These are phyloP conservation scores for Homalodisca vitripennis DNA, from an alignment of 1,140 invertebrate genomes.

Conservation along the genomic window DNA sequence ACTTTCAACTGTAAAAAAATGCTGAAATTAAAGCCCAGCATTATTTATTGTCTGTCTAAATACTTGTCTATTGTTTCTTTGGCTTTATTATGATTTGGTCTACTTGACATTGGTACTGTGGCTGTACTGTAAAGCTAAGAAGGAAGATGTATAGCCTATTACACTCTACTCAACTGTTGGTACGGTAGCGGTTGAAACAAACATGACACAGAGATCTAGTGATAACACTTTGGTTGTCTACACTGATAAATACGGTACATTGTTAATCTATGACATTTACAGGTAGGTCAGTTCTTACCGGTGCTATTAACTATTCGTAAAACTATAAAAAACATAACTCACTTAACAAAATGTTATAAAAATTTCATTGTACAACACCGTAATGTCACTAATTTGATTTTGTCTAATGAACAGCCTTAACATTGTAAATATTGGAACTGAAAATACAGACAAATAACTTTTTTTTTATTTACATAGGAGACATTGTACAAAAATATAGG, in stretches of 20 bases:
- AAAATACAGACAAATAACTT: not conserved
- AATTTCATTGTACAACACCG: slow-evolving; percentile 17
- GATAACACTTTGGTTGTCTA: slow-evolving; percentile 16
- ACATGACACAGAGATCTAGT: slow-evolving; percentile 16
- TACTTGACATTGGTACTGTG: not conserved
- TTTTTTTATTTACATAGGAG: slow-evolving; percentile 22
- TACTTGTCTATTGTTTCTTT: too few species aligned
- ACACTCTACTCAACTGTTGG: not conserved
- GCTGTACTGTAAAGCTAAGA: not conserved
- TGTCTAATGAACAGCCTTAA: slow-evolving; percentile 13
- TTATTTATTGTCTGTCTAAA: too few species aligned
- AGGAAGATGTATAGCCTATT: not conserved
- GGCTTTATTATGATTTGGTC: not conserved
- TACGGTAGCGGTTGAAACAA: not conserved
- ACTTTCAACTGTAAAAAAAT: too few species aligned
- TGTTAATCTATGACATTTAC: not conserved
- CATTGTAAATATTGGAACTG: not conserved
- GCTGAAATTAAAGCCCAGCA: not conserved
- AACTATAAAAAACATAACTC: not conserved
- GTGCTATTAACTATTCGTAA: not conserved
- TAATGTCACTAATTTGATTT: slow-evolving; percentile 3
- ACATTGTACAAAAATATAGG: slow-evolving; percentile 28
- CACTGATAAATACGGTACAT: not conserved
- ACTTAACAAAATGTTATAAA: slow-evolving; percentile 12
- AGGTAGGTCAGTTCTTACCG: not conserved